Evolutionary conservation across 2,113 vertebrate genomes (phyloP).

Genomic region (Pagrus major): DNA sequence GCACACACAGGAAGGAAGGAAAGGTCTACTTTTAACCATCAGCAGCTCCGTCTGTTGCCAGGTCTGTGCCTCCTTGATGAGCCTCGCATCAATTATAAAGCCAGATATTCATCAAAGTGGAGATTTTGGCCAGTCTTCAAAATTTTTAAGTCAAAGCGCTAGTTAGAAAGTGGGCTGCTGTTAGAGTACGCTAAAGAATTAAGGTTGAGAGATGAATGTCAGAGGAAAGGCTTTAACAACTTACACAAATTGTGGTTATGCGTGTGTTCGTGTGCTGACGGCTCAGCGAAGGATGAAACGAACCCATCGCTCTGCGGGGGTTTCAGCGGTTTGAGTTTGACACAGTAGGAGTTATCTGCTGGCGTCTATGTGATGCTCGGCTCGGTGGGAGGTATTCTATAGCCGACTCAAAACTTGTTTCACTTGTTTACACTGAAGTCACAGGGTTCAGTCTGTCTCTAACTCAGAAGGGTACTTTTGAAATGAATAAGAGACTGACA

Average conservation of each 20-base stretch:
- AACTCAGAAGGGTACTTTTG: neutral
- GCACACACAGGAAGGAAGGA: neutral
- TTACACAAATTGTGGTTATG: neutral
- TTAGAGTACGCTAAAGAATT: neutral
- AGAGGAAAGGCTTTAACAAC: neutral
- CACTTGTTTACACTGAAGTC: slow-evolving; percentile 22
- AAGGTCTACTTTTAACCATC: neutral
- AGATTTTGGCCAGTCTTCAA: slow-evolving; percentile 9
- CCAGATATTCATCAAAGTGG: slow-evolving; percentile 4
- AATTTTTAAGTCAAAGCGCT: neutral
- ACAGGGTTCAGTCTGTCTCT: neutral
- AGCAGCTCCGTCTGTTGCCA: slow-evolving; percentile 12
- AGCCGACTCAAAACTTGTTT: slow-evolving; percentile 24
- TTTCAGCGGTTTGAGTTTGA: slow-evolving; percentile 31
- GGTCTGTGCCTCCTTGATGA: slow-evolving; percentile 4
- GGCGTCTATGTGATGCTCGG: slow-evolving; percentile 18
- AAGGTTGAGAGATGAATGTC: neutral
- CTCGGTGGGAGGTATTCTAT: slow-evolving; percentile 25
- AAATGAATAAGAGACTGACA: neutral
- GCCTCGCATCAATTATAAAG: slow-evolving; percentile 6
- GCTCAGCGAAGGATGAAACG: slow-evolving; percentile 34
- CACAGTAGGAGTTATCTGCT: slow-evolving; percentile 34
- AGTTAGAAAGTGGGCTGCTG: neutral
- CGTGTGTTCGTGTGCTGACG: slow-evolving; percentile 9
- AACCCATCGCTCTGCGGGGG: slow-evolving; percentile 21